Base-by-base conservation (phyloP, 2,888 invertebrate genomes). In the Tipula unca region DNA sequence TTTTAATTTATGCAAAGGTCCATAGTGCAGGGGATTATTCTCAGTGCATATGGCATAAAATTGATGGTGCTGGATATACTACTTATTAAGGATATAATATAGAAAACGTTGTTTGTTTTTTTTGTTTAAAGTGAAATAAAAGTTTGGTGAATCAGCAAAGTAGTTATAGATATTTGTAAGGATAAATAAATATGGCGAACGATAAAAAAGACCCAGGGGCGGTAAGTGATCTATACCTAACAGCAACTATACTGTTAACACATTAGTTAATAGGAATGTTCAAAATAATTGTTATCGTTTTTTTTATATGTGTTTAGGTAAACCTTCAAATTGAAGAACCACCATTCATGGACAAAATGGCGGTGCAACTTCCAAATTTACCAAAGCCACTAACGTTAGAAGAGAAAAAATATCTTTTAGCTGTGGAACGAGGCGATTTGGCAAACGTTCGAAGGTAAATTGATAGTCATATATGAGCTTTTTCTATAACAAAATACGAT, bases 361-460 rank as follows among this genome's bases (percentile, higher is more conserved):
- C 87, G 39, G 86, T 85, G 39, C 87, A 87, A 17, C 3, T 35
- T 1, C 93, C 94, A 84, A 93, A 92, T 87, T 90, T 96, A 87
- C 96, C 96, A 0, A 95, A 95, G 88, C 92, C 95, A 8, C 92
- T 97, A 86, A 94, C 93, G 85, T 90, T 95, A 86, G 96, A 96
- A 88, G 98, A 98, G 91, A 98, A 98, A 92, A 97, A 96, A 89
- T 98, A 95, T 90, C 93, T 99, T 35, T 92, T 98, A 86, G 96
- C 98, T 0, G 97, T 98, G 29, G 98, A 98, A 91, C 92, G 98
- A 86, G 98, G 98, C 2, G 98, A 99, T 90, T 93, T 98, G 90
- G 94, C 95, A 14, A 96, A 96, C 89, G 97, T 97, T 29, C 93
- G 95, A 89, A 94, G 95, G 95, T 96, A n/a, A n/a, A n/a, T n/a